Percentiles rank a stretch among this genome's conserved stretches.
These are phyloP conservation scores for Eclectus roratus DNA, from an alignment of 2,113 vertebrate genomes.

Conservation along the genomic window DNA sequence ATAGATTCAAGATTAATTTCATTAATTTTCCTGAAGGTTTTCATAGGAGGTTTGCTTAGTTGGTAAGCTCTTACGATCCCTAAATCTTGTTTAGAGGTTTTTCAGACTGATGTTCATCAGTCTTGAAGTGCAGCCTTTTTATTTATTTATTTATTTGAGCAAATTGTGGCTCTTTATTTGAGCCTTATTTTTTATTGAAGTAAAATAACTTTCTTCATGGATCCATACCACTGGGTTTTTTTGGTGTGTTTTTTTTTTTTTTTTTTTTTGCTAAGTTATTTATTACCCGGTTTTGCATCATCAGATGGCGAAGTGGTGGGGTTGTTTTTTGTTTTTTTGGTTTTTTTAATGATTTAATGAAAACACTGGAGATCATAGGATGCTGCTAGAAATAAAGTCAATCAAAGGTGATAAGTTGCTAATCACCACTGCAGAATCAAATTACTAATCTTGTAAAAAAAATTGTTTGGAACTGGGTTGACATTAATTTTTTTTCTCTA, in stretches of 20 bases:
- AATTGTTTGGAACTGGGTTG: background rate
- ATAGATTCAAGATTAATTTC: background rate
- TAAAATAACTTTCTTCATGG: background rate
- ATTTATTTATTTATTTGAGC: background rate
- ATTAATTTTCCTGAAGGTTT: background rate
- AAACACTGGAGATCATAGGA: background rate
- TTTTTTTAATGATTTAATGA: background rate
- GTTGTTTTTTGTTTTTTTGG: background rate
- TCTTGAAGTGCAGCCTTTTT: background rate
- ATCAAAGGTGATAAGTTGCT: background rate
- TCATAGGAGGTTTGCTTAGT: rapidly evolving
- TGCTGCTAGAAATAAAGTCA: background rate
- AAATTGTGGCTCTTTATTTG: background rate
- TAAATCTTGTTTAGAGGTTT: background rate
- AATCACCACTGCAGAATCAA: rapidly evolving
- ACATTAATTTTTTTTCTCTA: background rate
- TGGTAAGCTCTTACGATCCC: background rate
- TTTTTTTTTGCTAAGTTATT: background rate
- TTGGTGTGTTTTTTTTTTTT: background rate
- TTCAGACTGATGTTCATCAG: background rate
- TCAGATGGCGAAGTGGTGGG: background rate
- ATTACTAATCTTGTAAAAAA: background rate
- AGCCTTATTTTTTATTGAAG: background rate
- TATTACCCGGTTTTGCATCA: background rate
- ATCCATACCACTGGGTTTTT: background rate